Evolutionary conservation across 2,888 invertebrate species (phyloP), one percentile per base, ranked within the genome.

Genomic region (Zele albiditarsus): DNA sequence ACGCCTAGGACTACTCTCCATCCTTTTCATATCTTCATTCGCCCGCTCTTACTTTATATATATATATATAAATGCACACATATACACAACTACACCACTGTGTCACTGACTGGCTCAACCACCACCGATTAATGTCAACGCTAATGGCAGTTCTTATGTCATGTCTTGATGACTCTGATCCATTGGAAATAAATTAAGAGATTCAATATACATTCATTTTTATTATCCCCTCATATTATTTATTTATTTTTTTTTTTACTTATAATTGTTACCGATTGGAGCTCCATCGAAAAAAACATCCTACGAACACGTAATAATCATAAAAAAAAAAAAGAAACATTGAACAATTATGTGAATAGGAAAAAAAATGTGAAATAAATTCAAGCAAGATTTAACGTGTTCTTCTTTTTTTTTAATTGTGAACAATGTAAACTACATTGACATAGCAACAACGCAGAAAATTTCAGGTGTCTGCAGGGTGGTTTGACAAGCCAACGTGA

Each of bases 401-500:
- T 20, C 8, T 23, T 53, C 8, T 46, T 46, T 42, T 46, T 75
- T 71, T 38, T 58, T 76, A 69, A 68, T 62, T 75, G 67, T 33
- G 5, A 71, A 71, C 63, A 49, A 49, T 31, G 28, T 8, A 53
- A 53, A 53, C 2, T n/a, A n/a, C 53, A 23, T 53, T 53, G 46
- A 46, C 16, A 20, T 8, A 53, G 53, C 53, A 68, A 53, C 68
- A 68, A 74, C 65, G 70, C 65, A 27, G 57, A 69, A 46, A 27
- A 62, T 28, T 76, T 81, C 79, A 80, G 78, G 79, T 81, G 80
- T 79, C 78, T 23, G 10, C 53, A 8, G 77, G 78, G 77, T 80
- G 65, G 81, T 80, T 78, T 78, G 81, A 78, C 79, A 60, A 79
- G 77, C 62, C 66, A 73, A 73, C 77, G 53, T 23, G 46, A 66